Percentiles rank a stretch among this genome's conserved stretches.
Evolutionary conservation across 2,797 vertebrate species (phyloP).

Genomic region (Periparus ater): DNA sequence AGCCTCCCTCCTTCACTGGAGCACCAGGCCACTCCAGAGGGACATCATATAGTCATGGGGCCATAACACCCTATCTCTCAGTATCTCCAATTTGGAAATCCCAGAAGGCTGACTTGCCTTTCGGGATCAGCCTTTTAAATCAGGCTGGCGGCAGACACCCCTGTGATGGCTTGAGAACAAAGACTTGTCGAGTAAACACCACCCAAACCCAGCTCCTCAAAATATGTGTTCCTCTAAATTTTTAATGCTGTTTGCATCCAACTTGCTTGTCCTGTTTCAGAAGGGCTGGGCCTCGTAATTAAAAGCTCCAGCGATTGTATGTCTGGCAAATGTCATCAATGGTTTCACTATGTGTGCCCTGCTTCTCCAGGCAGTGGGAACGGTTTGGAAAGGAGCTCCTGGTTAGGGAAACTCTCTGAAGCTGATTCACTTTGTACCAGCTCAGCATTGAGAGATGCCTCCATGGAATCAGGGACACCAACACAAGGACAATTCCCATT

Average conservation of each 20-base stretch:
- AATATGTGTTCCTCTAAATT: constrained; percentile 53
- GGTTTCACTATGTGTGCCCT: background rate
- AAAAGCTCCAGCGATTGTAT: constrained; percentile 13
- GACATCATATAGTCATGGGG: background rate
- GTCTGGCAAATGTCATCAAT: constrained; percentile 46
- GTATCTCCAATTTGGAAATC: background rate
- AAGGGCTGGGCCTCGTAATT: constrained; percentile 58
- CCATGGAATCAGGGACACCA: background rate
- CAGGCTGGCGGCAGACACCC: constrained; percentile 46
- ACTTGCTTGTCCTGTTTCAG: constrained; percentile 66
- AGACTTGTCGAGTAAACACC: constrained; percentile 35
- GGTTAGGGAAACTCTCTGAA: background rate
- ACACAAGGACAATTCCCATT: background rate
- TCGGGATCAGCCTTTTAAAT: constrained; percentile 39
- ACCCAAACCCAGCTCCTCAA: constrained; percentile 49
- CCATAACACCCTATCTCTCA: background rate
- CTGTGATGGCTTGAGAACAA: constrained; percentile 47
- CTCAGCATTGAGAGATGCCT: background rate
- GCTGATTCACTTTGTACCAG: background rate
- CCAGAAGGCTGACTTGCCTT: background rate
- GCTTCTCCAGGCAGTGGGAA: background rate
- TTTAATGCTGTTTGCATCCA: constrained; percentile 58
- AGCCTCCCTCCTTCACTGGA: background rate
- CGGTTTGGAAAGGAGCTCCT: background rate
- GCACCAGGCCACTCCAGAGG: background rate